Conservation (phyloP, 2,888 invertebrate genomes). For the Agriopis leucophaearia region DNA sequence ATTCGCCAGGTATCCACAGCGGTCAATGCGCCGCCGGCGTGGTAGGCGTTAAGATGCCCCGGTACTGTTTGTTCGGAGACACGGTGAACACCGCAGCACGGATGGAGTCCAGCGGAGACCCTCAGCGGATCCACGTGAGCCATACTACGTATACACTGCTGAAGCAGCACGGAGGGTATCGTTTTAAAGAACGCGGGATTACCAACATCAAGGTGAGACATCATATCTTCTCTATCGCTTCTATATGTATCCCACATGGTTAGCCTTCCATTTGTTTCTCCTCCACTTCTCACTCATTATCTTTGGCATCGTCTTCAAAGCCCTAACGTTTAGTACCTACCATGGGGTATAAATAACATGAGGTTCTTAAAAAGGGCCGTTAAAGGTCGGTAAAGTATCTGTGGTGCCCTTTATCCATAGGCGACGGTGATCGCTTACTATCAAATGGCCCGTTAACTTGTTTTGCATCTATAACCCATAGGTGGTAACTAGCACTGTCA, state of each 20-base stretch:
- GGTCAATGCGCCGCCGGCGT: slow-evolving; percentile 94
- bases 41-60: slow-evolving; percentile 93
- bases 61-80: slow-evolving; percentile 94
- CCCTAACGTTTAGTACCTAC: too few species aligned
- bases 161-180: slow-evolving; percentile 90
- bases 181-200: slow-evolving; percentile 90
- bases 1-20: slow-evolving; percentile 73
- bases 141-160: slow-evolving; percentile 89
- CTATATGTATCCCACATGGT: too few species aligned
- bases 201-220: slow-evolving; percentile 89
- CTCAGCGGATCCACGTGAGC: slow-evolving; percentile 92
- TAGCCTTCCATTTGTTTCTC: not conserved
- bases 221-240: not conserved
- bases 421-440: too few species aligned
- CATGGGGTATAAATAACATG: too few species aligned
- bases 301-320: too few species aligned
- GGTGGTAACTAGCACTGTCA: too few species aligned
- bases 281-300: too few species aligned
- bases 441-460: too few species aligned
- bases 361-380: too few species aligned
- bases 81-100: slow-evolving; percentile 93
- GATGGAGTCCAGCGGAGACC: slow-evolving; percentile 92
- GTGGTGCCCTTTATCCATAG: too few species aligned
- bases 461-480: too few species aligned
- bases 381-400: too few species aligned